Evolutionary conservation across 2,888 invertebrate genomes (phyloP).

Genomic region (Xylophagus ater): DNA sequence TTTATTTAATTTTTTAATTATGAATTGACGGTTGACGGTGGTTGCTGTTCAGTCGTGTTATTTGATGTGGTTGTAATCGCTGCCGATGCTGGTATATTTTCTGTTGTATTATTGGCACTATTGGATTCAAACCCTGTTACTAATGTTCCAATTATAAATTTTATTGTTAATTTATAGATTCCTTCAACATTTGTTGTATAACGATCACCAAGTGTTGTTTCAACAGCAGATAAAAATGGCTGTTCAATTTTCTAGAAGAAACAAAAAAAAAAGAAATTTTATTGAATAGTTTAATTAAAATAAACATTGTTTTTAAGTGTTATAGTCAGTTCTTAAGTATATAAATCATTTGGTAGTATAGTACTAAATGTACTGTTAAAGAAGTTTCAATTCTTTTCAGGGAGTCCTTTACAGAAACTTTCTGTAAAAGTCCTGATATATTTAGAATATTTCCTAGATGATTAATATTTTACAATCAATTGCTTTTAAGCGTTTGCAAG

Average conservation of each 20-base stretch:
- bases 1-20: conserved; percentile 10
- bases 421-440: no score
- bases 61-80: conserved; percentile 10
- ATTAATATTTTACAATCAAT: no score
- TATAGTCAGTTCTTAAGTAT: no score
- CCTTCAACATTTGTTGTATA: conserved; percentile 82
- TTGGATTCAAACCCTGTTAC: conserved; percentile 58
- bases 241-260: conserved; percentile 73
- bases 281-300: no score
- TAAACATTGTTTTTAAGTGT: no score
- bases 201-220: conserved; percentile 73
- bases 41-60: conserved; percentile 13
- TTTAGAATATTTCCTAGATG: no score
- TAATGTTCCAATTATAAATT: conserved; percentile 75
- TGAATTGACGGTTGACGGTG: conserved; percentile 17
- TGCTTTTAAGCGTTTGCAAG: no score
- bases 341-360: no score
- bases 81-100: conserved; percentile 4
- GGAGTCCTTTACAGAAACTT: no score
- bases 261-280: no score
- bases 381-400: no score
- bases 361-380: no score
- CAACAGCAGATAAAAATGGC: conserved; percentile 78
- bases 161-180: conserved; percentile 79
- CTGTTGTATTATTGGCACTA: conserved; percentile 17